These are phyloP conservation scores for Rotaria magnacalcarata DNA, from an alignment of 2,888 invertebrate species.

Conservation along the genomic window DNA sequence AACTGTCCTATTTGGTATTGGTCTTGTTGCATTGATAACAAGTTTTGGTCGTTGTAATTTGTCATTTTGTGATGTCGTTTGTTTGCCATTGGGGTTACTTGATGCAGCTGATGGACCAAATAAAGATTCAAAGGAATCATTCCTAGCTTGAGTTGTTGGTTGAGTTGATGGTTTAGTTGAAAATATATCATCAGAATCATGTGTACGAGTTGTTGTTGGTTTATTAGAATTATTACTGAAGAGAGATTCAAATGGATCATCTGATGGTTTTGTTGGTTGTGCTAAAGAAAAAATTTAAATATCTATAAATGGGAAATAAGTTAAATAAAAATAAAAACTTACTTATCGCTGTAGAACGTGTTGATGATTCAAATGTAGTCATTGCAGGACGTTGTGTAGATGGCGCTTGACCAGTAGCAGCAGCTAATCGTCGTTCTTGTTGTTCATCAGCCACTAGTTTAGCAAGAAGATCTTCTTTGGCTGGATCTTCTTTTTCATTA, in stretches of 20 bases:
- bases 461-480: neutral
- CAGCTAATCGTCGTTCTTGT: neutral
- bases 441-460: slow-evolving; percentile 17
- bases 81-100: neutral
- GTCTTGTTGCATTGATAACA: neutral
- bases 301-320: too few species aligned
- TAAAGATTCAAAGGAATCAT: neutral
- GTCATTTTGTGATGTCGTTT: neutral
- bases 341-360: neutral
- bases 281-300: neutral
- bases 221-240: neutral
- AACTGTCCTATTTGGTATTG: slow-evolving; percentile 1
- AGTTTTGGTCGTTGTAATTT: slow-evolving; percentile 6
- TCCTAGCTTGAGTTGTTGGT: neutral
- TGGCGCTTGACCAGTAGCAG: neutral
- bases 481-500: neutral
- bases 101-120: neutral
- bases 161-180: neutral
- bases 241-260: neutral
- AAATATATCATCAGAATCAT: neutral
- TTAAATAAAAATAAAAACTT: neutral
- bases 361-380: neutral
- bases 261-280: neutral
- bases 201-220: neutral
- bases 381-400: too few species aligned